phyloP scores from a whole-genome alignment of 1,140 invertebrate species.

The Papilio polyxenes region DNA sequence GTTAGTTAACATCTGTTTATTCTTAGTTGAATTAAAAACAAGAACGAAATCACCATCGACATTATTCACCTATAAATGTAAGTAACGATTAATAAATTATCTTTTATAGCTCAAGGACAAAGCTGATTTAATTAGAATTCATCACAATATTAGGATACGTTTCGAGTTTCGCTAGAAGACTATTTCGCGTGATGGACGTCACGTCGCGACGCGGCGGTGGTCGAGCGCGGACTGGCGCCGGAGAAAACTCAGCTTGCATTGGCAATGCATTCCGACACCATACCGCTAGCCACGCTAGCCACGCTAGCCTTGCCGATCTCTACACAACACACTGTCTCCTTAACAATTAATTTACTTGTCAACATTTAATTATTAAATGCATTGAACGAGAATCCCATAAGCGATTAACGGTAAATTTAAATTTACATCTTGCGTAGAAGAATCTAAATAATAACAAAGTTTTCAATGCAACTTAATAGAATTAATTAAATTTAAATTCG shows the following conservation, averaged over 20 bases:
- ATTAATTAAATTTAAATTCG: not conserved
- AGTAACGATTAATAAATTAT: not conserved
- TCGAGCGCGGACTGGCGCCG: constrained; percentile 55
- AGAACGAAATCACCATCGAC: constrained; percentile 30
- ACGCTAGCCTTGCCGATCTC: not conserved
- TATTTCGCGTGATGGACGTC: constrained; percentile 27
- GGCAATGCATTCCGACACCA: constrained; percentile 43
- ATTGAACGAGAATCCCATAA: too few relatives aligned
- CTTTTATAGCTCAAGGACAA: not conserved
- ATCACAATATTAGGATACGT: not conserved
- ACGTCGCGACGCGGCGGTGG: constrained; percentile 59
- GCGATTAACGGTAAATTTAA: too few relatives aligned
- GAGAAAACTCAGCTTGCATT: constrained; percentile 18
- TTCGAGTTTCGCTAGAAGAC: constrained; percentile 16
- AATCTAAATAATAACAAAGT: too few relatives aligned
- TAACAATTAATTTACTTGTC: not conserved
- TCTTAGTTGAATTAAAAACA: not conserved
- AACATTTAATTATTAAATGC: not conserved
- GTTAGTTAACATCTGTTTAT: not conserved
- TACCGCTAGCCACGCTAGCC: constrained; percentile 43
- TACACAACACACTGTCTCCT: not conserved
- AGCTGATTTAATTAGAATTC: not conserved
- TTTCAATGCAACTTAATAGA: too few relatives aligned
- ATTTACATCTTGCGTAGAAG: not conserved
- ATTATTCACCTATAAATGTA: constrained; percentile 1